Evolutionary conservation across 2,888 invertebrate genomes (phyloP), one percentile per base, ranked within the genome.

Genomic region (Stenodera caucasica): DNA sequence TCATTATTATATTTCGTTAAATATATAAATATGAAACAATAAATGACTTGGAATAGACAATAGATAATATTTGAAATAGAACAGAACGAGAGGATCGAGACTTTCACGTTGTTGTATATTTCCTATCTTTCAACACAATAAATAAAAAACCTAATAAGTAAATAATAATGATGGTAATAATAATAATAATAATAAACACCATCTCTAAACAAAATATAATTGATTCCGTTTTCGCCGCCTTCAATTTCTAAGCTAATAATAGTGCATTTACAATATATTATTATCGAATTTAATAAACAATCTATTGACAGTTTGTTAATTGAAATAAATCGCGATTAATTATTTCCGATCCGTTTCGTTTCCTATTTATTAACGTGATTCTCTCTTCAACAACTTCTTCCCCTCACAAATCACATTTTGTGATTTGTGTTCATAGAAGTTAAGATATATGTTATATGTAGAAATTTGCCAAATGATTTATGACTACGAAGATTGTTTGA

Each of bases 281-380:
- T 32, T 45, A 45, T 45, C 12, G 21, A 45, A 45, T 54, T 53
- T 61, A 61, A 61, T 57, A 57, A 57, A 49, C 57, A 54, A 40
- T 35, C 29, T 45, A 53, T 53, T 50, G 60, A 61, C 60, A 61
- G 60, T 53, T 61, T 51, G 60, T 61, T 61, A 61, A 61, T 61
- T 61, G 60, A 61, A 54, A 61, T 57, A 61, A 61, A 57, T 57
- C 56, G 40, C 54, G 33, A 61, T 61, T 61, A 61, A 61, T 61
- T 50, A 30, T 15, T 56, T 29, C 26, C n/a, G 35, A 56, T 56
- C 56, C 56, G 53, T 60, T 60, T 56, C 33, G 55, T 45, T 40
- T 30, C 26, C n/a, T 21, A 37, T 35, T 26, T 37, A 51, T 35
- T 29, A 14, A 7, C 21, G 21, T 45, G 21, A 45, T 12, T 45